Evolutionary conservation across 2,888 invertebrate species (phyloP).

Genomic region (Acronicta psi): DNA sequence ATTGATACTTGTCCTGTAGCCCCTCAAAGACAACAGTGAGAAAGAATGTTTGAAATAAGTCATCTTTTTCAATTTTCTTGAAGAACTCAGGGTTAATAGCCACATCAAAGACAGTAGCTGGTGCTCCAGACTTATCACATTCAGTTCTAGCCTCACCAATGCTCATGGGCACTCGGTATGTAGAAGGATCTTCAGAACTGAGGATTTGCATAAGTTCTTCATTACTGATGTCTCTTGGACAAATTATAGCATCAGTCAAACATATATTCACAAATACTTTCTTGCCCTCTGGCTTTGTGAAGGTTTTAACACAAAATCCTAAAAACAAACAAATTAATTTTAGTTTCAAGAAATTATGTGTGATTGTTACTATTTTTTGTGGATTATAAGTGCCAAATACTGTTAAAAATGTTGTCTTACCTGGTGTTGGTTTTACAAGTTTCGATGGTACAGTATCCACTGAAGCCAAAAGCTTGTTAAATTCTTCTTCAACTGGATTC

Average conservation of each 20-base stretch:
- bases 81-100: constrained; percentile 94
- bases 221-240: constrained; percentile 92
- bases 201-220: constrained; percentile 92
- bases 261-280: constrained; percentile 97
- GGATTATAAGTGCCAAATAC: too few species aligned
- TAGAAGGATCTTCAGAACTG: constrained; percentile 91
- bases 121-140: constrained; percentile 92
- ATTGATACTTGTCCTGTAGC: constrained; percentile 92
- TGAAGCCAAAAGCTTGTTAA: constrained; percentile 88
- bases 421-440: constrained; percentile 91
- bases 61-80: constrained; percentile 91
- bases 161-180: constrained; percentile 96
- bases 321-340: constrained; percentile 15
- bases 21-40: constrained; percentile 94
- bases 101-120: constrained; percentile 94
- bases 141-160: constrained; percentile 95
- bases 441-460: constrained; percentile 88
- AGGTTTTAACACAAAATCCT: constrained; percentile 95
- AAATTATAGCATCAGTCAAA: constrained; percentile 92
- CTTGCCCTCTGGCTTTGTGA: constrained; percentile 89
- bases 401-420: constrained; percentile 75
- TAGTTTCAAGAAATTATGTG: not conserved
- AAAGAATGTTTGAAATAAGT: constrained; percentile 94
- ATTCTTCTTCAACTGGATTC: constrained; percentile 88
- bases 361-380: not conserved